Evolutionary conservation across 2,888 invertebrate species (phyloP).

Genomic region (Philereme vetulata): DNA sequence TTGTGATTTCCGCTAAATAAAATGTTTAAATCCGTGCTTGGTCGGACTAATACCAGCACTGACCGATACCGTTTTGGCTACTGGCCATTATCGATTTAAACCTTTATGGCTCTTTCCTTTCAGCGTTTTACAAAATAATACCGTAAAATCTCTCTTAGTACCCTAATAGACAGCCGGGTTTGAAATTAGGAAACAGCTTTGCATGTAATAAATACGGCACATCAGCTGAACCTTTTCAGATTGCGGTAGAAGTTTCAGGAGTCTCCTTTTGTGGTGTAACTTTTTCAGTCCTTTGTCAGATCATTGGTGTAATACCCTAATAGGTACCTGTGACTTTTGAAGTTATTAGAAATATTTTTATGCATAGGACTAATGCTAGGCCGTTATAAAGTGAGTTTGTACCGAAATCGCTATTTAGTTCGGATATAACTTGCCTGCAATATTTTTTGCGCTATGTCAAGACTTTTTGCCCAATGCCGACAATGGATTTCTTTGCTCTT

Average conservation of each 20-base stretch:
- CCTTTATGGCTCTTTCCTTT: conserved; percentile 30
- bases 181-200: conserved; percentile 61
- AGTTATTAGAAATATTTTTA: no score
- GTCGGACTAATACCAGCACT: conserved; percentile 5
- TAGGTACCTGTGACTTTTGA: no score
- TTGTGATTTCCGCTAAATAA: conserved; percentile 10
- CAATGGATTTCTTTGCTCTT: background rate
- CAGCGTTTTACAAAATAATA: conserved; percentile 37
- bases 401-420: no score
- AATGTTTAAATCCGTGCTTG: conserved; percentile 17
- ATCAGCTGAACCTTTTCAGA: conserved; percentile 48
- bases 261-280: conserved; percentile 29
- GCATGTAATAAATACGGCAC: conserved; percentile 45
- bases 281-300: background rate
- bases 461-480: background rate
- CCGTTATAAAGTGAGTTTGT: no score
- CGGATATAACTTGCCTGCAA: background rate
- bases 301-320: no score
- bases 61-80: conserved; percentile 23
- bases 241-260: conserved; percentile 44
- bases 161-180: conserved; percentile 50
- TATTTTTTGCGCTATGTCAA: background rate
- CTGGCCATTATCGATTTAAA: conserved; percentile 33
- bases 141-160: conserved; percentile 44
- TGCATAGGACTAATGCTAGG: no score